Percentiles rank a stretch among this genome's conserved stretches.
Conservation (phyloP, 2,113 vertebrate species). For the Pseudolaguvia tuberculata region DNA sequence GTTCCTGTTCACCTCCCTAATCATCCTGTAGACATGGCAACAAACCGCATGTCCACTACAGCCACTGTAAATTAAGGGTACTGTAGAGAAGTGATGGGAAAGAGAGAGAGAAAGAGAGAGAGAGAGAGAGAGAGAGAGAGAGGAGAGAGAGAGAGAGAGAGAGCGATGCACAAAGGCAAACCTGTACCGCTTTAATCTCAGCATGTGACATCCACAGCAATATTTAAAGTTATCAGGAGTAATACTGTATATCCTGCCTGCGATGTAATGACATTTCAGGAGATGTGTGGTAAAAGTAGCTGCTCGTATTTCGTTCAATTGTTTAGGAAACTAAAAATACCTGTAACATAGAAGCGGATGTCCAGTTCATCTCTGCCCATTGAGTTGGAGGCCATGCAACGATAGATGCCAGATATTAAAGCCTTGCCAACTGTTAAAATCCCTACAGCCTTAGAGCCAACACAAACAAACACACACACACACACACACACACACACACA, state of each 20-base stretch:
- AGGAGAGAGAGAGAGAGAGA: background rate
- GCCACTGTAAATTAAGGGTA: constrained; percentile 23
- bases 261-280: constrained; percentile 11
- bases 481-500: constrained; percentile 20
- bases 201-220: background rate
- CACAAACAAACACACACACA: constrained; percentile 45
- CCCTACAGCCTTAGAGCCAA: constrained; percentile 78
- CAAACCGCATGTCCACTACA: constrained; percentile 34
- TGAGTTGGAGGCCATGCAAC: constrained; percentile 83
- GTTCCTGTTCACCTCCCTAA: constrained; percentile 81
- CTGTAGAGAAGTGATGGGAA: constrained; percentile 7
- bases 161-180: background rate
- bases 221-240: background rate
- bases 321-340: constrained; percentile 64
- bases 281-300: constrained; percentile 13
- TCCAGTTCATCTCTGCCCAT: constrained; percentile 77
- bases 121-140: background rate
- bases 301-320: constrained; percentile 25
- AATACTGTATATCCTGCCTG: constrained; percentile 6
- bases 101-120: constrained; percentile 6
- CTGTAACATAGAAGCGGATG: constrained; percentile 85
- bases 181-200: background rate
- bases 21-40: constrained; percentile 39
- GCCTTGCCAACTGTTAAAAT: constrained; percentile 81
- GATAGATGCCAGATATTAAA: constrained; percentile 82